Conservation (phyloP, 2,797 vertebrate genomes). For the Melanotaenia parkinsoni region DNA sequence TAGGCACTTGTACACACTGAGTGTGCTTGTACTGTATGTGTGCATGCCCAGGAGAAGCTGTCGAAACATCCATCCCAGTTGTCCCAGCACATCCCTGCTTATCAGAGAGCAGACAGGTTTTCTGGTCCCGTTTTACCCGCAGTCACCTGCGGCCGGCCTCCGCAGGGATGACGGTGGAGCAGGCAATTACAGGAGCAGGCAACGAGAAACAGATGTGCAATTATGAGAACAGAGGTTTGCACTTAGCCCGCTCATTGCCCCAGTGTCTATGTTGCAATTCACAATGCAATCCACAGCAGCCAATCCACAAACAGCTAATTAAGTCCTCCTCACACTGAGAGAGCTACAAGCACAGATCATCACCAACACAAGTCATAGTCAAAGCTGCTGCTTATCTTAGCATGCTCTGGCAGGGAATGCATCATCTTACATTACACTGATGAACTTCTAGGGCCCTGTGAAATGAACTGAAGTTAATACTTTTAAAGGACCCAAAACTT, state of each 20-base stretch:
- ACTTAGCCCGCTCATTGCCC: constrained; percentile 73
- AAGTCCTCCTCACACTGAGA: constrained; percentile 73
- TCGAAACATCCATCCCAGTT: constrained; percentile 66
- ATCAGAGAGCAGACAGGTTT: constrained; percentile 63
- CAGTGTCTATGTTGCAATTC: constrained; percentile 55
- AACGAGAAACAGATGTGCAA: constrained; percentile 81
- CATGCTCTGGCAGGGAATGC: constrained; percentile 46
- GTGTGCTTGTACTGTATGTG: constrained; percentile 11
- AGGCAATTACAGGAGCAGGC: constrained; percentile 75
- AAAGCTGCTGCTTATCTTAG: constrained; percentile 55
- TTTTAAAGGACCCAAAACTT: neutral
- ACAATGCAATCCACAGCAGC: constrained; percentile 65
- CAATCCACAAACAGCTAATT: constrained; percentile 73
- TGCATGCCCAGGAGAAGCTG: constrained; percentile 52
- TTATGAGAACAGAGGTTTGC: constrained; percentile 81
- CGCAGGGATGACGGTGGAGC: constrained; percentile 61
- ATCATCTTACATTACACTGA: constrained; percentile 41
- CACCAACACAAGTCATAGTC: constrained; percentile 60
- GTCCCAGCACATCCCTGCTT: constrained; percentile 54
- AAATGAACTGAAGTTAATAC: constrained; percentile 9
- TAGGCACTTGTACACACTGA: neutral
- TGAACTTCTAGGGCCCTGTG: constrained; percentile 18
- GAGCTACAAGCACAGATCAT: constrained; percentile 56
- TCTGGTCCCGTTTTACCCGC: constrained; percentile 60
- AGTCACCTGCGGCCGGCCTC: constrained; percentile 69